Evolutionary conservation across 2,888 invertebrate genomes (phyloP).

Genomic region (Rhodophaea formosa): DNA sequence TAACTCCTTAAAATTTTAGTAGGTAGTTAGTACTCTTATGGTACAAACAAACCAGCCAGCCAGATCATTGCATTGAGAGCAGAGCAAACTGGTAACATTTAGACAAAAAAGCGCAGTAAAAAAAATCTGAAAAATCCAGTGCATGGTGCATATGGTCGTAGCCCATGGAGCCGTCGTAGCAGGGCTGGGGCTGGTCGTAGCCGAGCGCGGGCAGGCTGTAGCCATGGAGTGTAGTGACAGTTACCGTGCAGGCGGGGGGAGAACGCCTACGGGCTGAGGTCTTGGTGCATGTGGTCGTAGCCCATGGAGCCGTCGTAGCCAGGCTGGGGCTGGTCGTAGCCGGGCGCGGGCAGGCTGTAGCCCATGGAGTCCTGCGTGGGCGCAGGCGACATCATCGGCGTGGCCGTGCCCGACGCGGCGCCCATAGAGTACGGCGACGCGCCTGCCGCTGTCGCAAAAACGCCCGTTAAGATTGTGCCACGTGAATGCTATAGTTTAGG

Average conservation of each 20-base stretch:
- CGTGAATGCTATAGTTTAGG: too few species aligned
- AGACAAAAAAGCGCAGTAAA: too few species aligned
- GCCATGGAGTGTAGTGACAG: slow-evolving; percentile 86
- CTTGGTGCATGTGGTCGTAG: slow-evolving; percentile 96
- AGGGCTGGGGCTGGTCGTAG: slow-evolving; percentile 93
- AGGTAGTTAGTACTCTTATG: too few species aligned
- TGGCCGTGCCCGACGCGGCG: slow-evolving; percentile 93
- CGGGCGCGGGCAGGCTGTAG: slow-evolving; percentile 95
- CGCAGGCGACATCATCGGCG: slow-evolving; percentile 97
- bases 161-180: slow-evolving; percentile 94
- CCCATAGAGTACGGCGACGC: slow-evolving; percentile 94
- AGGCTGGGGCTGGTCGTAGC: slow-evolving; percentile 94
- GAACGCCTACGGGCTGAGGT: slow-evolving; percentile 82
- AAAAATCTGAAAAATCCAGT: too few species aligned
- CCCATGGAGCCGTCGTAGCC: slow-evolving; percentile 94
- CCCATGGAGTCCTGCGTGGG: slow-evolving; percentile 96
- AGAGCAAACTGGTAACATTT: too few species aligned
- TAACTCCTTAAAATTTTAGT: too few species aligned
- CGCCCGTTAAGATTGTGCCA: slow-evolving; percentile 6
- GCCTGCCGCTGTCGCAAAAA: slow-evolving; percentile 78
- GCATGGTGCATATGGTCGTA: slow-evolving; percentile 97
- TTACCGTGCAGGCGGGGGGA: neutral
- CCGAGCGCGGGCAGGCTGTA: slow-evolving; percentile 96
- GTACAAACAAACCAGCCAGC: too few species aligned
- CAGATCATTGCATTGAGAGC: too few species aligned